Evolutionary conservation across 2,113 vertebrate genomes (phyloP).

Genomic region (Bolborhynchus lineola): DNA sequence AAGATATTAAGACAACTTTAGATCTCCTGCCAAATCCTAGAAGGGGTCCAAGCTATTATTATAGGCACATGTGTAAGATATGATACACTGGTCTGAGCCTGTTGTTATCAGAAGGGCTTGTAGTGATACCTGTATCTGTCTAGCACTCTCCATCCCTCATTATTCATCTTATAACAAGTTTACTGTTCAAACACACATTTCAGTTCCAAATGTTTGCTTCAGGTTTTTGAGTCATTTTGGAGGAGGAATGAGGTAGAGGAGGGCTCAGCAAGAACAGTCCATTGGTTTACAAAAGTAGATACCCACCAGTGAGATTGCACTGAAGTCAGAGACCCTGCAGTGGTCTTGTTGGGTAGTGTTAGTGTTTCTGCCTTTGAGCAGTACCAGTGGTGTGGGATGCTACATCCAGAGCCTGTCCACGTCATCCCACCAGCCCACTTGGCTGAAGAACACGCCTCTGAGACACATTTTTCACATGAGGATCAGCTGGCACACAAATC

Average conservation of each 20-base stretch:
- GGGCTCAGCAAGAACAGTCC: background rate
- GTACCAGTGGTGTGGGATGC: no score
- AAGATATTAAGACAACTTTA: constrained; percentile 51
- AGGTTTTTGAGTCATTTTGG: background rate
- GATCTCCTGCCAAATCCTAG: background rate
- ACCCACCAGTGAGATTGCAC: background rate
- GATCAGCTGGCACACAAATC: background rate
- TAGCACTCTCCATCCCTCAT: background rate
- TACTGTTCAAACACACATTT: background rate
- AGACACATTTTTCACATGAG: background rate
- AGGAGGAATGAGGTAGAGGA: background rate
- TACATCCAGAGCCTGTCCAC: fast-evolving
- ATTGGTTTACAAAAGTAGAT: background rate
- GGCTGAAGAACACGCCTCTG: background rate
- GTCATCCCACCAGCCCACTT: no score
- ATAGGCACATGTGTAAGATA: fast-evolving
- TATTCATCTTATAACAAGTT: background rate
- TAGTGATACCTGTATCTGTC: background rate
- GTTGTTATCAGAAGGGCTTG: background rate
- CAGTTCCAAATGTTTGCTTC: background rate
- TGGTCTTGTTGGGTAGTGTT: fast-evolving
- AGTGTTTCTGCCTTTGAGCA: background rate
- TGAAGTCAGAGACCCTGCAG: background rate
- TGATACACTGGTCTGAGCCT: background rate
- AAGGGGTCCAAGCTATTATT: constrained; percentile 5